Evolutionary conservation across 2,888 invertebrate species (phyloP), one percentile per base, ranked within the genome.

Genomic region (Dyspetes luteomarginatus): DNA sequence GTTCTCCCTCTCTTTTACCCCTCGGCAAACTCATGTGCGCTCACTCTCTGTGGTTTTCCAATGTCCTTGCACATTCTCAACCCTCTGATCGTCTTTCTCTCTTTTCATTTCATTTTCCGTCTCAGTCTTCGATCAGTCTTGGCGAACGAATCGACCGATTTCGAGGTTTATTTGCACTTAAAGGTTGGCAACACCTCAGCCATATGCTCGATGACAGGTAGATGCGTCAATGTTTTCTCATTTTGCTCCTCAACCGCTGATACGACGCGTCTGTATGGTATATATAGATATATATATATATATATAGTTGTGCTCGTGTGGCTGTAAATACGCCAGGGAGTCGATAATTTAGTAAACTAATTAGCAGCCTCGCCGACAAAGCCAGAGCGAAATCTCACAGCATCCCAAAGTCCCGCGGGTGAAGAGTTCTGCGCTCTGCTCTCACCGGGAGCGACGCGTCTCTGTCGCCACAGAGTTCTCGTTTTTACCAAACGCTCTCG

Each of bases 281-380:
- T 12, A 12, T 43, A 0, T 17, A 28, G 19, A n/a, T n/a, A n/a
- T n/a, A n/a, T n/a, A n/a, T n/a, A n/a, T n/a, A n/a, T n/a, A n/a
- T n/a, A n/a, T n/a, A n/a, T n/a, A n/a, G n/a, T n/a, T n/a, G n/a
- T 12, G 30, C 52, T 24, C 60, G 79, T 78, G 85, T 85, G 83
- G 82, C 85, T 83, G 87, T 86, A 87, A 88, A 89, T 88, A 88
- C 87, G 84, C 83, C 82, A 82, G 83, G 84, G 86, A 88, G 89
- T 89, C 91, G 89, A 92, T 92, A 91, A 91, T 90, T 91, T 91
- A 89, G 91, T 91, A 91, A 91, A 92, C 91, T 91, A 91, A 92
- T 92, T 91, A 92, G 91, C 91, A 87, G 85, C 83, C 78, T 87
- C 86, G 92, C 91, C 92, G 92, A 92, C 92, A 92, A 92, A 92